phyloP scores from a whole-genome alignment of 1,140 invertebrate genomes.

The Pachypsylla venusta region DNA sequence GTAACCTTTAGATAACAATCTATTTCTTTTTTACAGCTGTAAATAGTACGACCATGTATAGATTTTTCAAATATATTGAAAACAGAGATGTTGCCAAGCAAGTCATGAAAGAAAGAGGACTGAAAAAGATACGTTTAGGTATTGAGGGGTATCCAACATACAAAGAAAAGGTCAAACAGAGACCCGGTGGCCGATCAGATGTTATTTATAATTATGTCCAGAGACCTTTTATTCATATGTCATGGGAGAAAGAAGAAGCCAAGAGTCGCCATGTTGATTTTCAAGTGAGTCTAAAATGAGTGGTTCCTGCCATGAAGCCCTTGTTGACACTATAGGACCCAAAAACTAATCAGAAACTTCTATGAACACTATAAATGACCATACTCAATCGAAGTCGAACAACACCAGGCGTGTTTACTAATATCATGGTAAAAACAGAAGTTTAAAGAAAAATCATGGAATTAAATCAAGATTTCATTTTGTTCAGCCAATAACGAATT shows the following conservation, averaged over 20 bases:
- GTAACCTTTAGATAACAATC: conserved; percentile 9
- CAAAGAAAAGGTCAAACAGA: conserved; percentile 89
- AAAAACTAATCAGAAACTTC: too few relatives aligned
- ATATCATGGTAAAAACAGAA: too few relatives aligned
- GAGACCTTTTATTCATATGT: conserved; percentile 98
- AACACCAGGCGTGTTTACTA: too few relatives aligned
- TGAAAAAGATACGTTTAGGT: conserved; percentile 98
- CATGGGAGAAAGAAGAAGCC: conserved; percentile 99
- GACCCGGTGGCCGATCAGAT: conserved; percentile 79
- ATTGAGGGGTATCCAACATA: conserved; percentile 99
- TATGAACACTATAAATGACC: too few relatives aligned
- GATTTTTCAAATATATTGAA: conserved; percentile 99
- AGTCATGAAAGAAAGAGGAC: conserved; percentile 91
- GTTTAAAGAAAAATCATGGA: too few relatives aligned
- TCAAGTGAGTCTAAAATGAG: conserved; percentile 31
- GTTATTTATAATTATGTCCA: conserved; percentile 99
- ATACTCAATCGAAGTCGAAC: too few relatives aligned
- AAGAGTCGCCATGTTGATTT: conserved; percentile 99
- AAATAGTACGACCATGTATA: conserved; percentile 79
- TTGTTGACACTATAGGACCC: too few relatives aligned
- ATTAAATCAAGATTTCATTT: too few relatives aligned
- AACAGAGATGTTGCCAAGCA: conserved; percentile 98
- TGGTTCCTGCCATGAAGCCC: too few relatives aligned
- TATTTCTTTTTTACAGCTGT: conserved; percentile 42
- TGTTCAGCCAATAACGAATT: too few relatives aligned